Percentiles rank a stretch among this genome's conserved stretches.
These are phyloP conservation scores for Cervus canadensis DNA, from an alignment of 2,113 vertebrate genomes.

Conservation along the genomic window DNA sequence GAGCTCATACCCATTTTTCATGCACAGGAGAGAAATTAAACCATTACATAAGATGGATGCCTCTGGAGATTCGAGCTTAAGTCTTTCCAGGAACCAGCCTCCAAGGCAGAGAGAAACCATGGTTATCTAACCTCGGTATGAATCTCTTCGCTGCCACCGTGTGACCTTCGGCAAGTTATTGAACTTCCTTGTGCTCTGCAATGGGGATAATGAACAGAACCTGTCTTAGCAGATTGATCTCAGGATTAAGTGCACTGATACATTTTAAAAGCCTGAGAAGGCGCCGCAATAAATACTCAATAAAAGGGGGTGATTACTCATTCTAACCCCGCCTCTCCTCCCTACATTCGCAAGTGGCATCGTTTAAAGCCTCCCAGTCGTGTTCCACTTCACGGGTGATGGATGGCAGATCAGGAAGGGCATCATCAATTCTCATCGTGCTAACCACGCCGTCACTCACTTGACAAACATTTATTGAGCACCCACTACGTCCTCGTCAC, in stretches of 20 bases:
- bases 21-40: not conserved
- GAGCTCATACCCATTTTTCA: not conserved
- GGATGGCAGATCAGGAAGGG: slow-evolving; percentile 51
- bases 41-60: not conserved
- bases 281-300: slow-evolving; percentile 1
- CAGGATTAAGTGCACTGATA: slow-evolving; percentile 27
- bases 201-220: slow-evolving; percentile 36
- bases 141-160: not conserved
- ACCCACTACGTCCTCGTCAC: slow-evolving; percentile 27
- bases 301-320: not conserved
- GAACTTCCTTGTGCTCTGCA: not conserved
- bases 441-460: slow-evolving; percentile 54
- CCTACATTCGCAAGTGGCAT: not conserved
- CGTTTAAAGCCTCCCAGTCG: not conserved
- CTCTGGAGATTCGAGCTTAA: not conserved
- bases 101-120: not conserved
- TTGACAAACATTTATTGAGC: slow-evolving; percentile 64
- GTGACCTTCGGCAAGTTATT: slow-evolving; percentile 46
- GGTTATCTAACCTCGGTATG: not conserved
- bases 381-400: slow-evolving; percentile 25
- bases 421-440: slow-evolving; percentile 45
- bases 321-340: not conserved
- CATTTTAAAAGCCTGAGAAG: slow-evolving; percentile 23
- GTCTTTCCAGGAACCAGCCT: slow-evolving; percentile 29
- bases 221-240: slow-evolving; percentile 26